phyloP scores from a whole-genome alignment of 1,140 invertebrate species.

The Aleiodes sp. region DNA sequence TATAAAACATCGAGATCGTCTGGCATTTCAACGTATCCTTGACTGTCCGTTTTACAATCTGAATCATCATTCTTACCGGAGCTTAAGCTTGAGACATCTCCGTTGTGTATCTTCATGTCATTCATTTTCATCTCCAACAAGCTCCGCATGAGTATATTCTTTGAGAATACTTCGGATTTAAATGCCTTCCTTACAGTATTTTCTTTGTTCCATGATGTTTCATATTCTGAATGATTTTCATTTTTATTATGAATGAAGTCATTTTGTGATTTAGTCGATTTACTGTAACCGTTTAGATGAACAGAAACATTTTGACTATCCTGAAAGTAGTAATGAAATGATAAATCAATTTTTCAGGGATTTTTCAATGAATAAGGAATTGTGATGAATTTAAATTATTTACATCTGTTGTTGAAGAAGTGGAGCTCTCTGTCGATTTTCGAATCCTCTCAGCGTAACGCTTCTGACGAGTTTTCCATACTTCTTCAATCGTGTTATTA shows the following conservation, averaged over 20 bases:
- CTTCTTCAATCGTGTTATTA: neutral
- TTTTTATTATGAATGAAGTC: no score
- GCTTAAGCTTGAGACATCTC: neutral
- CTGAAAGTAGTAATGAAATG: no score
- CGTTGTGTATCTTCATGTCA: neutral
- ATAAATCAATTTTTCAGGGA: no score
- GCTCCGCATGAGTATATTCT: neutral
- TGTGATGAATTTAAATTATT: no score
- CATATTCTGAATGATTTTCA: no score
- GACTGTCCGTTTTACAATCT: neutral
- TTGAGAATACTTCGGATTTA: neutral
- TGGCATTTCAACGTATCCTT: neutral
- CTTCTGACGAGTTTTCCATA: neutral
- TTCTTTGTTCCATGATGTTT: neutral
- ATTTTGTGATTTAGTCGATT: no score
- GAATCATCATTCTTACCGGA: constrained; percentile 9
- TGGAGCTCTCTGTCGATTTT: no score
- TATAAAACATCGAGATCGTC: constrained; percentile 1
- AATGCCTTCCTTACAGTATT: neutral
- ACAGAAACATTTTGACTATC: no score
- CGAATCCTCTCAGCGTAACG: neutral
- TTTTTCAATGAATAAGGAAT: no score
- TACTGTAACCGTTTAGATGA: no score
- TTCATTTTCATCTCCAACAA: neutral
- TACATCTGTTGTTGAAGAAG: no score